Evolutionary conservation across 92 coral and sea anemone genomes (phyloP), one percentile per base, ranked within the genome.

Genomic region (Umimayanthus chanpuru): DNA sequence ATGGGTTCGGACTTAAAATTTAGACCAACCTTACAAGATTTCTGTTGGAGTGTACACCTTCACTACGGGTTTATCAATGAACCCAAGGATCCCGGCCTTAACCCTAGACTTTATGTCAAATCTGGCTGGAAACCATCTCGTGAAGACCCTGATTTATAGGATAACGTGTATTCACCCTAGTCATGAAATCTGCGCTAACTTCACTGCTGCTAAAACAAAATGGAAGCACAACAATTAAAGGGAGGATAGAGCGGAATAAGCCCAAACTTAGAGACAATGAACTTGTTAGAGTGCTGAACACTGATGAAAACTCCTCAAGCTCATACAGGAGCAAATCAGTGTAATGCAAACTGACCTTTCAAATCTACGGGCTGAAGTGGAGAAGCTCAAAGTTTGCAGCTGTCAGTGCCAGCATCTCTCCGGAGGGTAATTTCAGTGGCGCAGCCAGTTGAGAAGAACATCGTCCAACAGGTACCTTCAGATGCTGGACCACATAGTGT

Each of bases 41-140:
- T 77, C 61, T 77, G 65, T 77, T 65, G 65, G 12, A 43, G 65
- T 40, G 80, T 76, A 76, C 80, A 56, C 28, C 80, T 76, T 41
- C 56, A 76, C 53, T 76, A 47, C 15, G 47, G 64, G 64, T 77
- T 77, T 47, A 28, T 28, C 28, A 77, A 49, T n/a, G n/a, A n/a
- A n/a, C n/a, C n/a, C n/a, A n/a, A n/a, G n/a, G n/a, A n/a, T n/a
- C n/a, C n/a, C n/a, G 65, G 32, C 32, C 47, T 77, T 47, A 77
- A 77, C 32, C 81, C 81, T 41, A 76, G 56, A 76, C 80, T 70
- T 23, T 70, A 70, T 70, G 75, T 70, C 80, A 76, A n/a, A 16
- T 76, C 80, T 76, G 80, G 53, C 80, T 77, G 81, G 81, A 77
- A 77, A 15, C 81, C 81, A 10, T 65, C 81, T 77, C 15, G 81